A percentile compares a stretch with the other conserved stretches of the same genome.
Evolutionary conservation across 2,113 vertebrate genomes (phyloP).

Genomic region (Thryonomys swinderianus): DNA sequence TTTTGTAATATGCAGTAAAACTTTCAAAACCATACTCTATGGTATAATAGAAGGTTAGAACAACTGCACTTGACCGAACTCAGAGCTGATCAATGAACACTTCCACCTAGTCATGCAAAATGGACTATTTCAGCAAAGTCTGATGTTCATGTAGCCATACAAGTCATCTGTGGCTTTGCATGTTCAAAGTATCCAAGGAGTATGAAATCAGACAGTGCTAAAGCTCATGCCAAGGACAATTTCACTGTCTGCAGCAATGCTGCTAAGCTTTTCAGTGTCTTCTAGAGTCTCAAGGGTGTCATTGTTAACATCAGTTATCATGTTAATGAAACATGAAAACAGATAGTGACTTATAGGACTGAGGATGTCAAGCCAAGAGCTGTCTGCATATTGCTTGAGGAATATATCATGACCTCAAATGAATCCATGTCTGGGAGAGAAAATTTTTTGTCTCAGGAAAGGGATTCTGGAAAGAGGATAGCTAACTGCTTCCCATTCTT

Average conservation of each 20-base stretch:
- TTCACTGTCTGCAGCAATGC: not conserved
- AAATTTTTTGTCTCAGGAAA: not conserved
- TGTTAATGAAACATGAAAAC: constrained; percentile 2
- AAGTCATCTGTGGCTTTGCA: constrained; percentile 31
- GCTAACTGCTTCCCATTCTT: too few relatives aligned
- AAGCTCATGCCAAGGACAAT: not conserved
- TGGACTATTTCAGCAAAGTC: constrained; percentile 22
- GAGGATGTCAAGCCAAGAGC: not conserved
- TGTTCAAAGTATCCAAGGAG: constrained; percentile 2
- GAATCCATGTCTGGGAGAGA: not conserved
- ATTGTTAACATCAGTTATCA: not conserved
- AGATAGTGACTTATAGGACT: not conserved
- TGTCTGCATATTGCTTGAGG: not conserved
- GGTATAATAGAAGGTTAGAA: constrained; percentile 34
- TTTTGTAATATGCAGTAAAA: constrained; percentile 32
- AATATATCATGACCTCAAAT: not conserved
- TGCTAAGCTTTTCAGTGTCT: not conserved
- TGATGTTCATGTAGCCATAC: not conserved
- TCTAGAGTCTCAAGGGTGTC: not conserved
- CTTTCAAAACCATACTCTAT: not conserved
- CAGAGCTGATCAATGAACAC: constrained; percentile 25
- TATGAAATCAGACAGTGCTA: not conserved
- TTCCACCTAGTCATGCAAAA: not conserved
- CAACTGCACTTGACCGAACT: constrained; percentile 38
- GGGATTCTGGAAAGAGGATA: not conserved